Percentiles rank a stretch among this genome's conserved stretches.
phyloP scores from a whole-genome alignment of 2,113 vertebrate genomes.

The Cygnus atratus region DNA sequence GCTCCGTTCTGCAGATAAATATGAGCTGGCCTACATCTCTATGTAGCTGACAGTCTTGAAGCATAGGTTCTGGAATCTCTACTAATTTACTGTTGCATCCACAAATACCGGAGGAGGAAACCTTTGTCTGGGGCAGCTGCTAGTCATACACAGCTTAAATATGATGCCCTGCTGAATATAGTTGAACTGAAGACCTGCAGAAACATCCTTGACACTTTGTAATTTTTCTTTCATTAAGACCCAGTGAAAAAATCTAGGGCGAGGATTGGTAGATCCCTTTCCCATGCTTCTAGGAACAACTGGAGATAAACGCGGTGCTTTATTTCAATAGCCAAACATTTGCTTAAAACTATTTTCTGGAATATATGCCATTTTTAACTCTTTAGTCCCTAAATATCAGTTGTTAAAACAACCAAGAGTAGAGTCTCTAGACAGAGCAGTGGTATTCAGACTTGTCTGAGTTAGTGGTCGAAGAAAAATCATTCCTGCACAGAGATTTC shows the following conservation, averaged over 20 bases:
- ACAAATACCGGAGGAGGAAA: background rate
- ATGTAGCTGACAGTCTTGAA: background rate
- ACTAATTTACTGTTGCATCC: background rate
- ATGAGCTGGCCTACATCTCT: background rate
- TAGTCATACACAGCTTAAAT: background rate
- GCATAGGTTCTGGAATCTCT: background rate
- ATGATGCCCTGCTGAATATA: background rate
- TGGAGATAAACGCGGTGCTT: background rate
- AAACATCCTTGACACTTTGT: background rate
- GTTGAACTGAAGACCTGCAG: background rate
- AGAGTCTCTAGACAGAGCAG: background rate
- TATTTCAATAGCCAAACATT: background rate
- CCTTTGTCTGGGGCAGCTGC: background rate
- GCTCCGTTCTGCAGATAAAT: background rate
- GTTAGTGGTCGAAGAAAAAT: conserved; percentile 7
- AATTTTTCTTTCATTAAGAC: background rate
- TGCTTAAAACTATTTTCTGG: background rate
- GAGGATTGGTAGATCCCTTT: background rate
- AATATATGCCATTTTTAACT: background rate
- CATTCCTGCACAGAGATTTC: background rate
- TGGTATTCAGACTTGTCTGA: background rate
- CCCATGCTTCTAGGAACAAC: background rate
- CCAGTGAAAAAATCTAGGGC: background rate
- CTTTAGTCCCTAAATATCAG: background rate
- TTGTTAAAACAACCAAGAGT: background rate